A percentile compares a stretch with the other conserved stretches of the same genome.
Evolutionary conservation across 2,888 invertebrate genomes (phyloP).

Genomic region (Erynnis tages): DNA sequence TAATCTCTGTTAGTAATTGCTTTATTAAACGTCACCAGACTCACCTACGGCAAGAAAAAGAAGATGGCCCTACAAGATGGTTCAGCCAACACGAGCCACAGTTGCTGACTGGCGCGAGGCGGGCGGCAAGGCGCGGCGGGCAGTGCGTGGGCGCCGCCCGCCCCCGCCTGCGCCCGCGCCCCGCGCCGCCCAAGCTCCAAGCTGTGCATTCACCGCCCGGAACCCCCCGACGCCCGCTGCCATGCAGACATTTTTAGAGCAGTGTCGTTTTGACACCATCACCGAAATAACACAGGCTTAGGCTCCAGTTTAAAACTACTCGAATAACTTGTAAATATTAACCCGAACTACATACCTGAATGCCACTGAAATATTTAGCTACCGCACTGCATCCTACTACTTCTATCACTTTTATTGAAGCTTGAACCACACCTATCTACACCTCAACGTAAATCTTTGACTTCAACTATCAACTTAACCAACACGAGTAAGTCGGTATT

Average conservation of each 20-base stretch:
- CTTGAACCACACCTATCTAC: too few species aligned
- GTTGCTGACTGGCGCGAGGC: slow-evolving; percentile 76
- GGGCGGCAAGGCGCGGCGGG: slow-evolving; percentile 77
- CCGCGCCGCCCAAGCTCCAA: slow-evolving; percentile 34
- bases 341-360: too few species aligned
- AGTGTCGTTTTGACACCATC: slow-evolving; percentile 79
- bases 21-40: slow-evolving; percentile 51
- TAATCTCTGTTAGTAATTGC: slow-evolving; percentile 37
- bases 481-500: too few species aligned
- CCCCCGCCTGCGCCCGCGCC: slow-evolving; percentile 43
- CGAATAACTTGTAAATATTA: slow-evolving; percentile 55
- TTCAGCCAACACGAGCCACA: slow-evolving; percentile 84
- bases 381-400: too few species aligned
- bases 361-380: too few species aligned
- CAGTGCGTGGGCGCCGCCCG: slow-evolving; percentile 63
- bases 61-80: slow-evolving; percentile 80
- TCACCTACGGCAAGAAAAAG: slow-evolving; percentile 78
- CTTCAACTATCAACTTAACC: too few species aligned
- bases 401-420: too few species aligned
- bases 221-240: slow-evolving; percentile 41
- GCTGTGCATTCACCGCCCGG: slow-evolving; percentile 36
- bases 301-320: slow-evolving; percentile 57
- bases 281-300: slow-evolving; percentile 75
- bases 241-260: slow-evolving; percentile 74
- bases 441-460: too few species aligned